Evolutionary conservation across 2,113 vertebrate genomes (phyloP), one percentile per base, ranked within the genome.

Genomic region (Stigmatopora argus): DNA sequence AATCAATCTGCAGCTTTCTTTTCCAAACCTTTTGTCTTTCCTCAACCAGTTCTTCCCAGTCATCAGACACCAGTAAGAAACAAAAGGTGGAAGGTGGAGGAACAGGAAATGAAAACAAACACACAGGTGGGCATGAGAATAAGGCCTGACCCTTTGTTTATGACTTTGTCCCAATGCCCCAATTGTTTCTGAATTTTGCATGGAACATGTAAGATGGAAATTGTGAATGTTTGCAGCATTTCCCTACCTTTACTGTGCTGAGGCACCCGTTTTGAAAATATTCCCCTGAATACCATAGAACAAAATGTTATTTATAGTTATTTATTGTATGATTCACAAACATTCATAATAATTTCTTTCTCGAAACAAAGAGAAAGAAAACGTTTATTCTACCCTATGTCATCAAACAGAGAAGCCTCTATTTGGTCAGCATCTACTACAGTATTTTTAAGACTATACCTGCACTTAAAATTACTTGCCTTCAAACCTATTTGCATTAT

Each of bases 31-130:
- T 0, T 66, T 64, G 35, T 53, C 34, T 66, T 68, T n/a, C 86
- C 26, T 63, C 18, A 17, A 4, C 35, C 80, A 90, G 91, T 71
- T 90, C 92, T 63, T 95, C 94, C 69, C 94, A 95, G 85, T 93
- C 92, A 3, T 90, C 93, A 74, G 95, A 93, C 73, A 88, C 89
- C 70, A 91, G 92, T 75, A 99, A 98, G 90, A 98, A 94, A 75
- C 90, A 93, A 88, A 98, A 94, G 78, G 72, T 92, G 55, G 96
- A 97, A n/a, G 73, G 86, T 46, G 85, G 78, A 2, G 51, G 64
- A 0, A 53, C 84, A 58, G 86, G 83, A 65, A 83, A 80, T 3
- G 75, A 80, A 83, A 77, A 77, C 45, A 62, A 75, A 80, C 78
- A 84, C 69, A 66, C 38, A 78, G 88, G 89, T 92, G 82, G 71